phyloP scores from a whole-genome alignment of 2,113 vertebrate genomes.

The Sander vitreus region DNA sequence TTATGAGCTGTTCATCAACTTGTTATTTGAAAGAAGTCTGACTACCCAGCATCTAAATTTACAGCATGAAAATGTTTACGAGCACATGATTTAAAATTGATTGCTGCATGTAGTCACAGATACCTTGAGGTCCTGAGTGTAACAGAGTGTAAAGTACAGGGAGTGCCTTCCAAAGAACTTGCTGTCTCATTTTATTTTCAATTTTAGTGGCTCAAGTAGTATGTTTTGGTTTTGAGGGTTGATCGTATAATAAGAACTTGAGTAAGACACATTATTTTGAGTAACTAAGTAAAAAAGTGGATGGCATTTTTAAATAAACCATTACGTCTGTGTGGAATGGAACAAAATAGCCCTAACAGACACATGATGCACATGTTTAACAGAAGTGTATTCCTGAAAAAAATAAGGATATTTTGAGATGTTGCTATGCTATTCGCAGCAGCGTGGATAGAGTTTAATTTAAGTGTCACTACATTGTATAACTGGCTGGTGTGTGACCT shows the following conservation, averaged over 20 bases:
- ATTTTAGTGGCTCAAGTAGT: not conserved
- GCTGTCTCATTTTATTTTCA: not conserved
- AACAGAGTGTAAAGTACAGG: slow-evolving; percentile 16
- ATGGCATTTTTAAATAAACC: slow-evolving; percentile 20
- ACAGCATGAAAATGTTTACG: slow-evolving; percentile 2
- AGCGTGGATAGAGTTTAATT: slow-evolving; percentile 12
- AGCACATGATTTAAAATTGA: slow-evolving; percentile 25
- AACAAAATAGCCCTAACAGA: slow-evolving; percentile 48
- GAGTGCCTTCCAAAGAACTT: slow-evolving; percentile 6
- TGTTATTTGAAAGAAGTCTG: slow-evolving; percentile 4
- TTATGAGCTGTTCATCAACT: not conserved
- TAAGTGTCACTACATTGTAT: slow-evolving; percentile 56
- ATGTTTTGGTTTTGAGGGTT: not conserved
- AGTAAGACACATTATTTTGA: not conserved
- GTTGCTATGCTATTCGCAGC: slow-evolving; percentile 67
- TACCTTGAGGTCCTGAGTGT: not conserved
- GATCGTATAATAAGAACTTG: not conserved
- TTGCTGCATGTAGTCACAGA: slow-evolving; percentile 8
- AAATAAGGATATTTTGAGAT: slow-evolving; percentile 62
- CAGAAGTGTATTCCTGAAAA: slow-evolving; percentile 25
- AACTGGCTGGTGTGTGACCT: slow-evolving; percentile 60
- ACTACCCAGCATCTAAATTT: slow-evolving; percentile 6
- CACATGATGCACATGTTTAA: slow-evolving; percentile 44
- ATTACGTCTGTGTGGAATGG: slow-evolving; percentile 6
- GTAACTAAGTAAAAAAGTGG: not conserved